phyloP scores from a whole-genome alignment of 2,888 invertebrate genomes.

The Cordilura impudica region DNA sequence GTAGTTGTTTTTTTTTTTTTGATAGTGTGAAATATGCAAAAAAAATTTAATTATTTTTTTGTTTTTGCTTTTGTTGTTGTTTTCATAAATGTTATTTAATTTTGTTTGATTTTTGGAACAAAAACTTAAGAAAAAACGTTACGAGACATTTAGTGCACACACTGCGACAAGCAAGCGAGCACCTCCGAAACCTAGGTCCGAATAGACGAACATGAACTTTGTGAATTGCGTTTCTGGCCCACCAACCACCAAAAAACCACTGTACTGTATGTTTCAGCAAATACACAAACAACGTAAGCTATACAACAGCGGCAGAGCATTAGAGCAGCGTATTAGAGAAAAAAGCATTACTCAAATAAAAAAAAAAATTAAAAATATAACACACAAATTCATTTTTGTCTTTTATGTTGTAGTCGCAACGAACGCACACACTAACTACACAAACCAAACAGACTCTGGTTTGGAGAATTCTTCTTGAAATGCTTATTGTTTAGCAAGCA shows the following conservation, averaged over 20 bases:
- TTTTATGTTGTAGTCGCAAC: constrained; percentile 7
- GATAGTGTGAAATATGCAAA: constrained; percentile 21
- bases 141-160: constrained; percentile 75
- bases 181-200: constrained; percentile 79
- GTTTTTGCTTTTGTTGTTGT: constrained; percentile 29
- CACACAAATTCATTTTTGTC: constrained; percentile 17
- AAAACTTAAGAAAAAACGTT: constrained; percentile 69
- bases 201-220: constrained; percentile 78
- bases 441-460: constrained; percentile 1
- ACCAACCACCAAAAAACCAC: constrained; percentile 69
- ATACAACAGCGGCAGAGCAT: constrained; percentile 34
- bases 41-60: constrained; percentile 9
- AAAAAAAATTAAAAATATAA: constrained; percentile 16
- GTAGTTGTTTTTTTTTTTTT: constrained; percentile 47
- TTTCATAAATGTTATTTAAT: constrained; percentile 49
- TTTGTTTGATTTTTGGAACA: constrained; percentile 63
- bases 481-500: constrained; percentile 19
- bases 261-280: constrained; percentile 56
- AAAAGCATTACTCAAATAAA: constrained; percentile 7
- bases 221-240: constrained; percentile 77
- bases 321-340: constrained; percentile 38
- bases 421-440: constrained; percentile 15
- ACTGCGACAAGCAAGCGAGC: constrained; percentile 76
- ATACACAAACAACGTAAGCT: constrained; percentile 53
- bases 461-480: constrained; percentile 40